Base-by-base conservation (phyloP, 2,113 vertebrate species). In the Sylvietta virens region DNA sequence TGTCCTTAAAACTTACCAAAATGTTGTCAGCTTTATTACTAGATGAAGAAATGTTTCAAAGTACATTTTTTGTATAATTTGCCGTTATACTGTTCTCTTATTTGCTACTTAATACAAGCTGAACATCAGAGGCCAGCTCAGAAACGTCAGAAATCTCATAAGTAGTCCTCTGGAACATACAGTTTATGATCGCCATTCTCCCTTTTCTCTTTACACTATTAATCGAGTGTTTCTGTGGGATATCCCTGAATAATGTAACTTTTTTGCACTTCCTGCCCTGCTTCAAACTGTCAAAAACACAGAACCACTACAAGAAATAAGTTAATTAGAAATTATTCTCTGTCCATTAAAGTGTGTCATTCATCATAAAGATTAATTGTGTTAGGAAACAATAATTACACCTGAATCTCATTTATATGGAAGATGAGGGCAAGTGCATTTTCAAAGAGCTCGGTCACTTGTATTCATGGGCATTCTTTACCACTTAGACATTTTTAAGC, bases 181-280 rank as follows among this genome's bases (percentile, higher is more conserved):
- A 79, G 86, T 96, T 97, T 94, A 95, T 97, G 64, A 97, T 96
- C 50, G 51, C 57, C 21, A 17, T 91, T 93, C 74, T 95, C 98
- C 90, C 79, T 93, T 95, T 96, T 97, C 89, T 95, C 92, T 97
- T 95, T 95, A 92, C 88, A 96, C 95, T 96, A 94, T 96, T 97
- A 92, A 97, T 90, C 30, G 92, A 94, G 81, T 92, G 93, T 96
- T 97, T 96, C 93, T 84, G 69, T 93, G 73, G 88, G 83, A 94
- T 95, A 97, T 91, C 96, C 96, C 95, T 94, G 95, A 97, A 97
- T 94, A 97, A 94, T 86, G 87, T 93, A 95, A 96, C 67, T 96
- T 95, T 95, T 95, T 92, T 95, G 74, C 81, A 92, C 30, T 83
- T 80, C 20, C 60, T 88, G 22, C 24, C 48, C 72, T 73, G 74